Evolutionary conservation across 2,888 invertebrate genomes (phyloP).

Genomic region (Hetaerina titia): DNA sequence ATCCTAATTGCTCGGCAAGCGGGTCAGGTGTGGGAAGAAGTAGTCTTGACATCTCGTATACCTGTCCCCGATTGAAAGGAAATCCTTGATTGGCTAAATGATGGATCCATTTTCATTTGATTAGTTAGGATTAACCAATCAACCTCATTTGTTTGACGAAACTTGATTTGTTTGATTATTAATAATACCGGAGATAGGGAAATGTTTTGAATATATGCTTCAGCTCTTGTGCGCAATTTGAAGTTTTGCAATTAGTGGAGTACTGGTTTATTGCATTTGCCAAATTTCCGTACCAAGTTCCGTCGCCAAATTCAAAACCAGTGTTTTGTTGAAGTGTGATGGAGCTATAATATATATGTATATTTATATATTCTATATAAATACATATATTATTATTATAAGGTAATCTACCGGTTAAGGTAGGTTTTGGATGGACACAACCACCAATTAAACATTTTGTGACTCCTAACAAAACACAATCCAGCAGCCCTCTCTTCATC

Average conservation of each 20-base stretch:
- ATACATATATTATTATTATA: too few relatives aligned
- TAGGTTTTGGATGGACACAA: too few relatives aligned
- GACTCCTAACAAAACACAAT: too few relatives aligned
- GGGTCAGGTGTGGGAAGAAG: constrained; percentile 11
- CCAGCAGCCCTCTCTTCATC: too few relatives aligned
- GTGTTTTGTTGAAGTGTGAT: too few relatives aligned
- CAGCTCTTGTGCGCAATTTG: background rate
- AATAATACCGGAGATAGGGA: background rate
- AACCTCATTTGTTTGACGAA: background rate
- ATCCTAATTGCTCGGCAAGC: constrained; percentile 42
- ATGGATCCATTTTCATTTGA: constrained; percentile 38
- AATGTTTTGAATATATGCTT: background rate
- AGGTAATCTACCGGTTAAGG: too few relatives aligned
- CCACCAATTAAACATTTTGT: too few relatives aligned
- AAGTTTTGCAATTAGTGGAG: background rate
- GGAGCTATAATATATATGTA: too few relatives aligned
- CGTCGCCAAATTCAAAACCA: too few relatives aligned
- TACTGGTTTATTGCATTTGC: background rate
- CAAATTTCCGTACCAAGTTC: background rate
- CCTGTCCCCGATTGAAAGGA: constrained; percentile 45
- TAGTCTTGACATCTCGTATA: background rate
- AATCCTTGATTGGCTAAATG: constrained; percentile 53
- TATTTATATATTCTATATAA: too few relatives aligned
- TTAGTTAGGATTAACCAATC: constrained; percentile 28
- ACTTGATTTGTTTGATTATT: constrained; percentile 31